Evolutionary conservation across 2,113 vertebrate genomes (phyloP).

Genomic region (Cariama cristata): DNA sequence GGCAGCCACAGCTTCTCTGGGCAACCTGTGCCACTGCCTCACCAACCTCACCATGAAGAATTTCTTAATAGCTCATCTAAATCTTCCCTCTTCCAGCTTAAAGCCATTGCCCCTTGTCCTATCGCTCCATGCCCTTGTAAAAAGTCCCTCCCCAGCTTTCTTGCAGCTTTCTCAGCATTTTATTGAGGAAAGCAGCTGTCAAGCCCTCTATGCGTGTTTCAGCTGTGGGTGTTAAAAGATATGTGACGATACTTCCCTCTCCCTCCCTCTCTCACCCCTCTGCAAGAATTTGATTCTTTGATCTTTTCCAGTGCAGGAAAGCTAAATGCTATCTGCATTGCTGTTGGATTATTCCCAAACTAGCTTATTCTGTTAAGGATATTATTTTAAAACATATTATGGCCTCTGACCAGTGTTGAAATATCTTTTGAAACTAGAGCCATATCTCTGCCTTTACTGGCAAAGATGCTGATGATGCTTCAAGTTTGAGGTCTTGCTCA

Average conservation of each 20-base stretch:
- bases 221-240: neutral
- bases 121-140: too few species aligned
- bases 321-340: neutral
- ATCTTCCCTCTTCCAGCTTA: too few species aligned
- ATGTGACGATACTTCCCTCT: accelerated
- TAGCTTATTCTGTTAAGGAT: neutral
- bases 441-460: neutral
- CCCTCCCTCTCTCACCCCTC: accelerated
- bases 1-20: too few species aligned
- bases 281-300: neutral
- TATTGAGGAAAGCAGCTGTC: neutral
- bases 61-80: too few species aligned
- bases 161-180: neutral
- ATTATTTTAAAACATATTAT: neutral
- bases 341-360: neutral
- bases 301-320: neutral
- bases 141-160: too few species aligned
- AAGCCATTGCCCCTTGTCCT: too few species aligned
- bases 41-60: too few species aligned
- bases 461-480: neutral
- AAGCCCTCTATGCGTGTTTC: neutral
- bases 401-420: neutral
- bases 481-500: neutral
- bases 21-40: too few species aligned
- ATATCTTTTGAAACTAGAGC: neutral